Conservation (phyloP, 2,113 vertebrate species). For the Athene cunicularia region DNA sequence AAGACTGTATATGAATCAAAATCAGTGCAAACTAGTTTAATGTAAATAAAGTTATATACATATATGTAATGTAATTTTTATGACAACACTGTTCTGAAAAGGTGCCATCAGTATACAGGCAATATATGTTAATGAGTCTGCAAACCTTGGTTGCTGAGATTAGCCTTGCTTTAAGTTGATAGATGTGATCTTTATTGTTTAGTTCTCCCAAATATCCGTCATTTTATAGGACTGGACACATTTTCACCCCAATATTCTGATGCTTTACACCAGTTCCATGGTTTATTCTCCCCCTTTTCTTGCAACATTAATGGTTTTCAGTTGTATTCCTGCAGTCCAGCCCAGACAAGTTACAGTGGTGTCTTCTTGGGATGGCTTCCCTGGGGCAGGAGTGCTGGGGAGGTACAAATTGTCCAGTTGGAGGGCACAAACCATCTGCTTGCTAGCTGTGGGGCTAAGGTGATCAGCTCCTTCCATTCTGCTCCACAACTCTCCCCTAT, state of each 20-base stretch:
- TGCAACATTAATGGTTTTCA: neutral
- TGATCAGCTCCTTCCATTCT: neutral
- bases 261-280: neutral
- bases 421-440: neutral
- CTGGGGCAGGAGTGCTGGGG: neutral
- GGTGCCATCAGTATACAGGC: neutral
- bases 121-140: neutral
- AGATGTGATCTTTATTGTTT: neutral
- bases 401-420: accelerated
- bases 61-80: neutral
- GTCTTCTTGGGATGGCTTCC: neutral
- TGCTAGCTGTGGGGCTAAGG: neutral
- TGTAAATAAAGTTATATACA: neutral
- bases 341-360: neutral
- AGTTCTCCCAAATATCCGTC: neutral
- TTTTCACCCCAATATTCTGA: neutral
- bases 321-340: neutral
- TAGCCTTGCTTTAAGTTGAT: neutral
- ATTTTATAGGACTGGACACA: neutral
- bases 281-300: neutral
- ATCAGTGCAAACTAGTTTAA: neutral
- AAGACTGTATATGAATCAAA: neutral
- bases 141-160: neutral
- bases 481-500: accelerated
- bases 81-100: neutral